Evolutionary conservation across 1,140 invertebrate genomes (phyloP).

Genomic region (Hycleus phaleratus): DNA sequence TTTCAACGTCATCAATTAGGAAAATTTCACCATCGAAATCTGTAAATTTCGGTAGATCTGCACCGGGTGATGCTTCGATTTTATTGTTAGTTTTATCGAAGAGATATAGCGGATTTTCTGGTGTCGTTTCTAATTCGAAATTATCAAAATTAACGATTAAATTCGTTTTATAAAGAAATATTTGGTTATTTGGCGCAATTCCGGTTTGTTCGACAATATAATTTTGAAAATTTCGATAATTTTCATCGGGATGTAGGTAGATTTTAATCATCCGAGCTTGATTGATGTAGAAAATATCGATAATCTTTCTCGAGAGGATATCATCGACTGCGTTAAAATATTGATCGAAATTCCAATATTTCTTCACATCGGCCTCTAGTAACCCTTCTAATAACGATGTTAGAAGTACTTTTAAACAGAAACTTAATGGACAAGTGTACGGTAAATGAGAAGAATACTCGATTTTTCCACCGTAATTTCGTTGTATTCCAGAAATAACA

Average conservation of each 20-base stretch:
- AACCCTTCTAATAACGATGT: slow-evolving; percentile 85
- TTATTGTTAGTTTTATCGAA: slow-evolving; percentile 85
- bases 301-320: slow-evolving; percentile 54
- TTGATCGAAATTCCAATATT: slow-evolving; percentile 89
- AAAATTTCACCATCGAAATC: slow-evolving; percentile 71
- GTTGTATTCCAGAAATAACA: slow-evolving; percentile 88
- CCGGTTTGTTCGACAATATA: slow-evolving; percentile 80
- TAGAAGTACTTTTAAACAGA: slow-evolving; percentile 74
- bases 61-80: slow-evolving; percentile 51
- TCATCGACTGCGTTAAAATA: slow-evolving; percentile 85
- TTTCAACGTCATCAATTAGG: slow-evolving; percentile 80
- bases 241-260: slow-evolving; percentile 74
- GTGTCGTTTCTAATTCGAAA: slow-evolving; percentile 54
- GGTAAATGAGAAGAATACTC: slow-evolving; percentile 85
- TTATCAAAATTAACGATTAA: slow-evolving; percentile 59
- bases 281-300: slow-evolving; percentile 83
- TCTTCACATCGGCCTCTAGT: slow-evolving; percentile 78
- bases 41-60: slow-evolving; percentile 70
- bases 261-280: slow-evolving; percentile 58
- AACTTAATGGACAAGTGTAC: slow-evolving; percentile 73
- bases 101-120: slow-evolving; percentile 65
- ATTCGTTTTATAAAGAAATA: slow-evolving; percentile 62
- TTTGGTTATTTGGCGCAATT: slow-evolving; percentile 70
- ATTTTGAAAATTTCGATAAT: slow-evolving; percentile 65
- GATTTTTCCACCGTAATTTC: slow-evolving; percentile 83